A percentile compares a stretch with the other conserved stretches of the same genome.
These are phyloP conservation scores for Erpetoichthys calabaricus DNA, from an alignment of 2,797 vertebrate species.

Conservation along the genomic window DNA sequence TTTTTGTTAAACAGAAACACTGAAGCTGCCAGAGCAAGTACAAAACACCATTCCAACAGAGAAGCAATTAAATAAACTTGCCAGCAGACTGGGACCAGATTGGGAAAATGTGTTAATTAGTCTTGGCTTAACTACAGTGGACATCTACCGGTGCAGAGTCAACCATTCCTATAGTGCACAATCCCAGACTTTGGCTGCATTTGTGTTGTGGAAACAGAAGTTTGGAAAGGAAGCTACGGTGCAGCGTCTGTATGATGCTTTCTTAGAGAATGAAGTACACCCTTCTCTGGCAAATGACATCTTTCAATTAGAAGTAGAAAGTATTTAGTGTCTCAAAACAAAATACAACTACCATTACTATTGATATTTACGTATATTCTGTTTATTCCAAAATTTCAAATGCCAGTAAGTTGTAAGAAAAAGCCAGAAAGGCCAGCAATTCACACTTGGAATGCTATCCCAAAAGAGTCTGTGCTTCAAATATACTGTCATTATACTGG, in stretches of 20 bases:
- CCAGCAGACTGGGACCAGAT: conserved; percentile 54
- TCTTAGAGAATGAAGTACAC: conserved; percentile 50
- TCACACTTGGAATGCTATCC: no score
- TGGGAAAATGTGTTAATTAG: conserved; percentile 69
- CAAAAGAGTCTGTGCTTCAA: no score
- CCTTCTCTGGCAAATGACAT: conserved; percentile 48
- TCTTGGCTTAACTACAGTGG: conserved; percentile 59
- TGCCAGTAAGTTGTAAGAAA: no score
- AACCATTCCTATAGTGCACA: conserved; percentile 56
- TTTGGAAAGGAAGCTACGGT: conserved; percentile 61
- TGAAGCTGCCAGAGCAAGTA: conserved; percentile 31
- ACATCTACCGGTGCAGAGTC: conserved; percentile 68
- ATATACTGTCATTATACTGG: no score
- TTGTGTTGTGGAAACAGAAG: conserved; percentile 67
- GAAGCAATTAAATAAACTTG: conserved; percentile 65
- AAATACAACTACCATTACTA: no score
- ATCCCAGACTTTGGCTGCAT: conserved; percentile 60
- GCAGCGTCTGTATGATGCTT: conserved; percentile 41
- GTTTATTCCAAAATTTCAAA: no score
- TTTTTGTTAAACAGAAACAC: conserved; percentile 27
- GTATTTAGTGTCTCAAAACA: no score
- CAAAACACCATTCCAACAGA: conserved; percentile 60
- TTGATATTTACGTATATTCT: no score
- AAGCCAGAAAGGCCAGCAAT: no score
- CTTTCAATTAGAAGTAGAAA: conserved; percentile 32